phyloP scores from a whole-genome alignment of 2,113 vertebrate genomes.

The Halcyon senegalensis region DNA sequence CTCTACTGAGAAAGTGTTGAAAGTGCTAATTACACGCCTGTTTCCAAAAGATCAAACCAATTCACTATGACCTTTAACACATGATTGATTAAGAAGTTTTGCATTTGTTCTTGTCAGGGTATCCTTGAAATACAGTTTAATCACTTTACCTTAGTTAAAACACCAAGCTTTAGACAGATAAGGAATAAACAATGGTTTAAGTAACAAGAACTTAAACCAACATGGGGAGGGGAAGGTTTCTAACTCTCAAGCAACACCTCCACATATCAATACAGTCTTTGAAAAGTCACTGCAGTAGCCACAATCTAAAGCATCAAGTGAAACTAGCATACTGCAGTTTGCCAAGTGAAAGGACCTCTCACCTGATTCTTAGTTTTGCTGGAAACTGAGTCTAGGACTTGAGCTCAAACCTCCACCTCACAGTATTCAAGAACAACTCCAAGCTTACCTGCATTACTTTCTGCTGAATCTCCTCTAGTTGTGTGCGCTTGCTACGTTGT shows the following conservation, averaged over 20 bases:
- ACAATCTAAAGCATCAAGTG: background rate
- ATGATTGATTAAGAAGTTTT: background rate
- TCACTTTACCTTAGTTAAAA: background rate
- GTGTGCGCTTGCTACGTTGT: conserved; percentile 93
- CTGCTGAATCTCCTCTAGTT: conserved; percentile 95
- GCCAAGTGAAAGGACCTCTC: background rate
- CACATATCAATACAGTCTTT: fast-evolving
- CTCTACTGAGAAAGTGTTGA: background rate
- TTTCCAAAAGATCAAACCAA: conserved; percentile 4
- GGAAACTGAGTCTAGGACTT: background rate
- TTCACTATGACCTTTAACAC: conserved; percentile 18
- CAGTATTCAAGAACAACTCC: background rate
- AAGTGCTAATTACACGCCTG: conserved; percentile 14
- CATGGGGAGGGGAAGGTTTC: background rate
- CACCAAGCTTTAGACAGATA: background rate
- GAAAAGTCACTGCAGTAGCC: background rate
- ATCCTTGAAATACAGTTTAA: background rate
- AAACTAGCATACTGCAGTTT: fast-evolving
- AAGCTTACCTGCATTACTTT: conserved; percentile 96
- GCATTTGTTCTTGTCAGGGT: background rate
- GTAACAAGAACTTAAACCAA: background rate
- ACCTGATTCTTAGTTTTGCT: background rate
- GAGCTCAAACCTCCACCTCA: background rate
- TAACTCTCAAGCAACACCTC: background rate
- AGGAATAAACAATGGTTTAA: background rate